Conservation (phyloP, 2,113 vertebrate species). For the Aythya baeri region DNA sequence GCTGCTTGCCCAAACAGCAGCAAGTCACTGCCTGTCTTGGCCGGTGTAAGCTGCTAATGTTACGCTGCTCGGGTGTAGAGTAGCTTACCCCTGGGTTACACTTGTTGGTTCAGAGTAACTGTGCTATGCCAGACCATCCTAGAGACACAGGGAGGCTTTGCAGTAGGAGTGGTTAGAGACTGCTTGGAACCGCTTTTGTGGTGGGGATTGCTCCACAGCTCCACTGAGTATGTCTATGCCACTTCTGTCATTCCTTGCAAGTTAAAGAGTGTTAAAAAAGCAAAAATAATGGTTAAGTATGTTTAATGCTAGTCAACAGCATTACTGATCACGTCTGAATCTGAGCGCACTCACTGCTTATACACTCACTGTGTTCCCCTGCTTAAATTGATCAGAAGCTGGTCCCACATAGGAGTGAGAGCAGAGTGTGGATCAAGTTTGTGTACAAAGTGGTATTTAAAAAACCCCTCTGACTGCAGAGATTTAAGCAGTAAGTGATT, state of each 20-base stretch:
- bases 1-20: background rate
- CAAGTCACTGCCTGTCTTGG: background rate
- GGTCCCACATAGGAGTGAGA: background rate
- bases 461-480: background rate
- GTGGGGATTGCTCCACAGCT: background rate
- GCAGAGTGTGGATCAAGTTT: background rate
- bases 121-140: background rate
- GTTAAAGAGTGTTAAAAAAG: background rate
- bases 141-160: background rate
- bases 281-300: background rate
- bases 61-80: background rate
- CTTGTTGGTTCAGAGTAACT: background rate
- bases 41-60: background rate
- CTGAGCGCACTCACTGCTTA: background rate
- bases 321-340: background rate
- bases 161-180: background rate
- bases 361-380: background rate
- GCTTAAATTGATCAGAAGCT: background rate
- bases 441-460: background rate
- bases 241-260: background rate
- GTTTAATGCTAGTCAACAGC: background rate
- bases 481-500: background rate
- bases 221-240: background rate
- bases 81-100: background rate
- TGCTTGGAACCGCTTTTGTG: background rate